A percentile compares a stretch with the other conserved stretches of the same genome.
Evolutionary conservation across 2,113 vertebrate species (phyloP).

Genomic region (Nycticorax nycticorax): DNA sequence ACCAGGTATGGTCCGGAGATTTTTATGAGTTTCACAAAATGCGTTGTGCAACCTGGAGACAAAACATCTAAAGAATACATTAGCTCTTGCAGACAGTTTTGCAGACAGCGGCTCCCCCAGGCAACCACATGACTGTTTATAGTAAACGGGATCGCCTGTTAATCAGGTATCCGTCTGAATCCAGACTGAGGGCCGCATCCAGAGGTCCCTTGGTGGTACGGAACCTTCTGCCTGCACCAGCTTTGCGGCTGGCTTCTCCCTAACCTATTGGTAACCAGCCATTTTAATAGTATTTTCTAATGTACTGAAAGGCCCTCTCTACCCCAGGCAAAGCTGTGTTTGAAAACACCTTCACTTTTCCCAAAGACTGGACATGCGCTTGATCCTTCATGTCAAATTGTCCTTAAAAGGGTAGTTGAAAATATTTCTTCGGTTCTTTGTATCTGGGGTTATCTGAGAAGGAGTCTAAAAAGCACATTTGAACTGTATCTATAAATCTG

Average conservation of each 20-base stretch:
- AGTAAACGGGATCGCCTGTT: background rate
- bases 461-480: background rate
- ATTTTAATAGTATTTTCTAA: background rate
- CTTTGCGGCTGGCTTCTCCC: background rate
- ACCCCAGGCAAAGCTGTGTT: background rate
- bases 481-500: background rate
- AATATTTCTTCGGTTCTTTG: background rate
- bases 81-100: constrained; percentile 5
- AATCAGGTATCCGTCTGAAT: background rate
- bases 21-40: constrained; percentile 37
- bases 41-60: constrained; percentile 12
- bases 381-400: background rate
- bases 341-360: background rate
- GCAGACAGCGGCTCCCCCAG: background rate
- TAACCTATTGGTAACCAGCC: background rate
- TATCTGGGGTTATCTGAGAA: background rate
- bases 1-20: background rate
- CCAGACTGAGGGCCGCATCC: background rate
- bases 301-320: background rate
- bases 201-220: background rate
- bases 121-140: constrained; percentile 11
- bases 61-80: constrained; percentile 30
- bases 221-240: background rate
- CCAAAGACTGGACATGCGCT: background rate
- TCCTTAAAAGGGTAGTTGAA: background rate